A percentile compares a stretch with the other conserved stretches of the same genome.
phyloP scores from a whole-genome alignment of 2,797 vertebrate species.

The Spinus olivaceus region DNA sequence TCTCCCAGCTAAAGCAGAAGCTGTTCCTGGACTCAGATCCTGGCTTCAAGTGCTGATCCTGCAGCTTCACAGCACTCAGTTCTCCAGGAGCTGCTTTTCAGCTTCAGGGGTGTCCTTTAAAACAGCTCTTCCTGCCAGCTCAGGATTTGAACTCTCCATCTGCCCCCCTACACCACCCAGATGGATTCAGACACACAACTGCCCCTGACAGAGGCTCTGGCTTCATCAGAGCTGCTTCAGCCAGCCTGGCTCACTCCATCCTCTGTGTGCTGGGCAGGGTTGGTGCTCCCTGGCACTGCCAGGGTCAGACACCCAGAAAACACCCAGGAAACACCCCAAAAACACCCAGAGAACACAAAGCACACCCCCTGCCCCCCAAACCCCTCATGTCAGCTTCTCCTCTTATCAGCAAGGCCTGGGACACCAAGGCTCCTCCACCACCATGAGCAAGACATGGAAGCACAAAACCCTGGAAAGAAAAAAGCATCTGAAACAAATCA shows the following conservation, averaged over 20 bases:
- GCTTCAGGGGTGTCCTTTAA: neutral
- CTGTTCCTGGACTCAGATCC: neutral
- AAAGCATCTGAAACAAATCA: slow-evolving; percentile 5
- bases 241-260: neutral
- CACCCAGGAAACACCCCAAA: neutral
- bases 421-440: neutral
- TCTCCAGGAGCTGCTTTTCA: neutral
- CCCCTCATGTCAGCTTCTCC: neutral
- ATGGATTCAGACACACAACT: fast-evolving
- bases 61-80: neutral
- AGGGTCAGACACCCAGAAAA: neutral
- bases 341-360: fast-evolving
- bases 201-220: neutral
- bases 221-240: neutral
- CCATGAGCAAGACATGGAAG: neutral
- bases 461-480: neutral
- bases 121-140: neutral
- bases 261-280: neutral
- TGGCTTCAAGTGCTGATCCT: neutral
- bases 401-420: neutral
- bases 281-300: neutral
- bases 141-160: neutral
- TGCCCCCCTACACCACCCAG: neutral
- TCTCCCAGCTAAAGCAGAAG: neutral
- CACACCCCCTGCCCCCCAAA: fast-evolving